Evolutionary conservation across 92 coral and sea anemone species (phyloP).

Genomic region (Hydrozoanthus gracilis): DNA sequence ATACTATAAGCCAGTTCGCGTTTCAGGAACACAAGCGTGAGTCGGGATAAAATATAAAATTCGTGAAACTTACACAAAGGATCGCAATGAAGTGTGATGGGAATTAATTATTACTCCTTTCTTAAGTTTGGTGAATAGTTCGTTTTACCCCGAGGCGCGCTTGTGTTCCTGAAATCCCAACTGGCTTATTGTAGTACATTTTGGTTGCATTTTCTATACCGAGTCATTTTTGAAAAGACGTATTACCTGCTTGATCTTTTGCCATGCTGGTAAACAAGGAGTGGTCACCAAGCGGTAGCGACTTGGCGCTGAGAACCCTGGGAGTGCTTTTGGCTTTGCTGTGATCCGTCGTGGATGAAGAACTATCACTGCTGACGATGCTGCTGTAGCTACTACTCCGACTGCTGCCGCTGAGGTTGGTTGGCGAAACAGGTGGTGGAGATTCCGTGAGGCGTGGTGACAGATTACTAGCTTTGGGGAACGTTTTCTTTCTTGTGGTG

Average conservation of each 20-base stretch:
- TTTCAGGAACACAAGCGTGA: too few species aligned
- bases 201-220: too few species aligned
- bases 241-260: conserved; percentile 37
- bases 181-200: too few species aligned
- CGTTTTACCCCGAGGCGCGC: too few species aligned
- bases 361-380: conserved; percentile 91
- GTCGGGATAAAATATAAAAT: too few species aligned
- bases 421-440: conserved; percentile 81
- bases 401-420: conserved; percentile 89
- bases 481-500: conserved; percentile 66
- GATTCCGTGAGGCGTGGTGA: conserved; percentile 82
- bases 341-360: conserved; percentile 74
- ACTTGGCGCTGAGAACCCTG: conserved; percentile 74
- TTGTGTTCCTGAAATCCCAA: too few species aligned
- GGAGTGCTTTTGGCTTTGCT: conserved; percentile 69
- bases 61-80: too few species aligned
- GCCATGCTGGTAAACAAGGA: conserved; percentile 44
- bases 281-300: conserved; percentile 71
- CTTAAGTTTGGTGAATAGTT: too few species aligned
- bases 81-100: too few species aligned
- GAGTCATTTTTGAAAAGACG: neutral
- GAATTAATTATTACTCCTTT: too few species aligned
- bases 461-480: conserved; percentile 65
- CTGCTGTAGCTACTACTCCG: conserved; percentile 99
- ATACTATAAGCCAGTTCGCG: too few species aligned